Evolutionary conservation across 2,888 invertebrate species (phyloP).

Genomic region (Hypercompe scribonia): DNA sequence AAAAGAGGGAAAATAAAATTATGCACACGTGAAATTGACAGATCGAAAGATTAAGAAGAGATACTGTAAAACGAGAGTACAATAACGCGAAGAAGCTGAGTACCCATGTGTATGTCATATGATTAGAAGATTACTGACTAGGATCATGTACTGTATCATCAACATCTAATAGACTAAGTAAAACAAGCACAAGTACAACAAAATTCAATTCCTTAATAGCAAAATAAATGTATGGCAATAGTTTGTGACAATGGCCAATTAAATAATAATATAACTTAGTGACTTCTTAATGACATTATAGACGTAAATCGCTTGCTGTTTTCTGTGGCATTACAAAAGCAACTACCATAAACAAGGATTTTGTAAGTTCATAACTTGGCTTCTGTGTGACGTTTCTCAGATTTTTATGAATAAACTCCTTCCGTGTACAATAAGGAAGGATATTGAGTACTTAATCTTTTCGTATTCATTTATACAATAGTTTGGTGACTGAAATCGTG

Average conservation of each 20-base stretch:
- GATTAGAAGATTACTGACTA: too few relatives aligned
- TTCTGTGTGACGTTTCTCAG: neutral
- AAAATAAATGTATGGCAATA: too few relatives aligned
- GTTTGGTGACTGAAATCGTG: neutral
- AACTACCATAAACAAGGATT: neutral
- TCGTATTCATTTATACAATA: slow-evolving; percentile 1
- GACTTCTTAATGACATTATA: too few relatives aligned
- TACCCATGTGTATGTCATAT: neutral
- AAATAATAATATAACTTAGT: too few relatives aligned
- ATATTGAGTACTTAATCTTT: neutral
- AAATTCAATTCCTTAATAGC: neutral
- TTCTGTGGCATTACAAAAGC: neutral
- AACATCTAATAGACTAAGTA: neutral
- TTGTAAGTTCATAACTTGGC: neutral
- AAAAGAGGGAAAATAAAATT: too few relatives aligned
- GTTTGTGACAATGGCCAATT: too few relatives aligned
- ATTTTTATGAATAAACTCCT: neutral
- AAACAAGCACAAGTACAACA: neutral
- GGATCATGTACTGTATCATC: neutral
- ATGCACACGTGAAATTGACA: too few relatives aligned
- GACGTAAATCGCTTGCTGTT: neutral
- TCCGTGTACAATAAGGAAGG: neutral
- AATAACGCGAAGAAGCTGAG: neutral
- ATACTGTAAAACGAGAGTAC: too few relatives aligned
- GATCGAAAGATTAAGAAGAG: neutral